Conservation (phyloP, 2,888 invertebrate genomes). For the Celastrina argiolus region DNA sequence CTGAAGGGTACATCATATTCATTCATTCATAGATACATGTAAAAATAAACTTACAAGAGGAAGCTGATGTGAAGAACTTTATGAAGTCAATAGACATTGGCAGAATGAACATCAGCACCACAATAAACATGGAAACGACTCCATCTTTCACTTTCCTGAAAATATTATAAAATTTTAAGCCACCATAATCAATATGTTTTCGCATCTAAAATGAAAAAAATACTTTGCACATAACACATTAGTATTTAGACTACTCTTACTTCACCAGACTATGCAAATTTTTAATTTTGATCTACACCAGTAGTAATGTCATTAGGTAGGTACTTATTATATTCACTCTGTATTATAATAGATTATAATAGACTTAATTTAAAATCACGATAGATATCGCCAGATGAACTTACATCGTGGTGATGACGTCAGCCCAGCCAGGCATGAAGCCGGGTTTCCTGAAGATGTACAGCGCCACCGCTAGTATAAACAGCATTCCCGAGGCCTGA, state of each 20-base stretch:
- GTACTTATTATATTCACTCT: too few species aligned
- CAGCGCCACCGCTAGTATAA: constrained; percentile 86
- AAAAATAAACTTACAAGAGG: constrained; percentile 56
- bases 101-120: constrained; percentile 88
- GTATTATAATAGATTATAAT: too few species aligned
- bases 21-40: neutral
- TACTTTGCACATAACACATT: too few species aligned
- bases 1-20: too few species aligned
- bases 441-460: constrained; percentile 95
- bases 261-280: too few species aligned
- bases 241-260: too few species aligned
- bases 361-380: too few species aligned
- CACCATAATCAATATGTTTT: neutral
- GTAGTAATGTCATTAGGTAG: too few species aligned
- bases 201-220: too few species aligned
- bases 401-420: constrained; percentile 80
- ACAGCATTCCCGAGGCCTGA: constrained; percentile 82
- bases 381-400: constrained; percentile 33
- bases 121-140: constrained; percentile 89
- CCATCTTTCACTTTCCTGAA: constrained; percentile 86
- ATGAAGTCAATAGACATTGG: constrained; percentile 88
- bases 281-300: too few species aligned
- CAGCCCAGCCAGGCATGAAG: constrained; percentile 92
- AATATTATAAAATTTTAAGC: constrained; percentile 31
- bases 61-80: constrained; percentile 78